Base-by-base conservation (phyloP, 1,140 invertebrate species). In the Caligus rogercresseyi region DNA sequence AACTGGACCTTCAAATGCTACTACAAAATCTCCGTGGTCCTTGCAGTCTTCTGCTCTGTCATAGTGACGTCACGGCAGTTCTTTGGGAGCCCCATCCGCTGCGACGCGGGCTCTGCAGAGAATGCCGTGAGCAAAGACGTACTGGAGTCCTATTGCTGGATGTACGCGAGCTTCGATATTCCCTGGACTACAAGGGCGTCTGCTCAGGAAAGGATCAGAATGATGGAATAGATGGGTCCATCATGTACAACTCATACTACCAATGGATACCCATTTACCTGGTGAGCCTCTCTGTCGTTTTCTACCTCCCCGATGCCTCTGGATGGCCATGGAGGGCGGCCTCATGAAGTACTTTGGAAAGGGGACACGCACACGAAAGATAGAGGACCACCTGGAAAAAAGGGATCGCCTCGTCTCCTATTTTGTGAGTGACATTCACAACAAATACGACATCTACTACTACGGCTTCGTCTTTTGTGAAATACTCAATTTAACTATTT, bases 291-390 rank as follows among this genome's bases (percentile, higher is more conserved):
- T 18, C 61, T n/a, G 61, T 55, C 16, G 19, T 55, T 14, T 63
- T 63, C 53, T 63, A 63, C 52, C 19, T 63, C 15, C 61, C 2
- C 16, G 61, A 25, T 63, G 61, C 25, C 52, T 63, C 19, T 63
- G 61, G 61, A 19, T 63, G 16, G 19, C 57, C 1, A 25, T 58
- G 61, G 61, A 63, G 31, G 61, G 61, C 1, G 61, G 61, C 7
- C 53, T 63, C 19, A 63, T 63, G 61, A 63, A 63, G 52, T 63
- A 53, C 24, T 63, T 63, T 63, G 61, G 61, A 16, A 63, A 63
- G 21, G 61, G 61, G 31, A 63, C 61, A 20, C 56, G 43, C 23
- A 63, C 54, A 3, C 16, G 61, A 20, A n/a, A 20, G 15, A 54
- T 62, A 19, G 60, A 62, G 25, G 57, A 60, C 16, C 24, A 24